Percentiles rank a stretch among this genome's conserved stretches.
These are phyloP conservation scores for Gobius niger DNA, from an alignment of 2,113 vertebrate species.

Conservation along the genomic window DNA sequence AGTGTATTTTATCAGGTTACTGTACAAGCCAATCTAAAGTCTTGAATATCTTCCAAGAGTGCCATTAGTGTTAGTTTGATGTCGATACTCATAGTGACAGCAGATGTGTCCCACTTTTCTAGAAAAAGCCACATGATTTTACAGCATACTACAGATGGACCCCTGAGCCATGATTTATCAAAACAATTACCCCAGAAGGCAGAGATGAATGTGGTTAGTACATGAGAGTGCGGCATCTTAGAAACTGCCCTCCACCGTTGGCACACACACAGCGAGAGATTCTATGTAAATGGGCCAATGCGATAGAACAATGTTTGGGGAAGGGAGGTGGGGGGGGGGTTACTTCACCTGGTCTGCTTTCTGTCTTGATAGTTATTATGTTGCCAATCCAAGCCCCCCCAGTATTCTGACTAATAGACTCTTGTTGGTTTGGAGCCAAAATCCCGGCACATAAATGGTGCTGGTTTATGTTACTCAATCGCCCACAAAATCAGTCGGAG, in stretches of 20 bases:
- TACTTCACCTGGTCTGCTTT: neutral
- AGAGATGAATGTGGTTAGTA: neutral
- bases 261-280: neutral
- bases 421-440: constrained; percentile 35
- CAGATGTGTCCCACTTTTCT: neutral
- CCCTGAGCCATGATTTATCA: neutral
- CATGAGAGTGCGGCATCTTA: neutral
- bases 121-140: neutral
- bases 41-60: neutral
- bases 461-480: constrained; percentile 40
- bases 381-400: constrained; percentile 6
- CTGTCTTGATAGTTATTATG: neutral
- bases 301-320: neutral
- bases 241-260: neutral
- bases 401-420: constrained; percentile 14
- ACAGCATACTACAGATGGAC: constrained; percentile 2
- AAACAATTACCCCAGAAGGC: neutral
- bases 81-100: neutral
- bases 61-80: neutral
- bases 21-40: no score
- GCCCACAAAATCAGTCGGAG: constrained; percentile 37
- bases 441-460: constrained; percentile 43
- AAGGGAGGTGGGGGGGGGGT: neutral
- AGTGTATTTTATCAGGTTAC: neutral
- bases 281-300: neutral